Evolutionary conservation across 37 sponge, comb jelly and placozoan species (phyloP).

Genomic region (Haliclona indistincta): DNA sequence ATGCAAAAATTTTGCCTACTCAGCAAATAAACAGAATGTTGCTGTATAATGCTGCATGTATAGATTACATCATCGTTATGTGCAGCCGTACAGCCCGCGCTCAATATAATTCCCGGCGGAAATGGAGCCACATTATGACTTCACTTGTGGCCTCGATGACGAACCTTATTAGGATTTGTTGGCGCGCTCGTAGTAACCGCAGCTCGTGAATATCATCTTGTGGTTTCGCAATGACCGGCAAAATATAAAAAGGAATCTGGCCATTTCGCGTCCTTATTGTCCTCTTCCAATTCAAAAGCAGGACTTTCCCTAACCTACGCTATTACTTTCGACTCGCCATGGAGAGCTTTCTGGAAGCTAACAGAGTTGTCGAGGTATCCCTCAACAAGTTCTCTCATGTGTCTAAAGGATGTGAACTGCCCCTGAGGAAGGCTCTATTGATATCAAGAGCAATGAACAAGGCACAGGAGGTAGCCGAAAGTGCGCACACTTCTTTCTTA

Average conservation of each 20-base stretch:
- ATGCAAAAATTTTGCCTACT: too few relatives aligned
- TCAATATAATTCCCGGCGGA: too few relatives aligned
- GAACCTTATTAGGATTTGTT: too few relatives aligned
- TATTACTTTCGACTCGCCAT: constrained; percentile 10
- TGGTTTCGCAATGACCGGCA: neutral
- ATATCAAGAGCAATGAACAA: constrained; percentile 62
- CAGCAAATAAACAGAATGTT: too few relatives aligned
- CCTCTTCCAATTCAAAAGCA: neutral
- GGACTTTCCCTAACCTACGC: neutral
- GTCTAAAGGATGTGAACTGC: constrained; percentile 43
- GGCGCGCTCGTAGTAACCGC: too few relatives aligned
- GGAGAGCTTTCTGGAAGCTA: constrained; percentile 78
- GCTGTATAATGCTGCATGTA: too few relatives aligned
- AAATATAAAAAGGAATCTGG: neutral
- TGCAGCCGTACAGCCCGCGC: too few relatives aligned
- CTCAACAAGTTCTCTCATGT: constrained; percentile 47
- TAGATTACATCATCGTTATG: too few relatives aligned
- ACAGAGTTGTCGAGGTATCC: constrained; percentile 66
- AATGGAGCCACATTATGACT: too few relatives aligned
- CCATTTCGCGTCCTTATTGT: neutral
- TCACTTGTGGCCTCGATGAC: too few relatives aligned
- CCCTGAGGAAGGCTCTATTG: constrained; percentile 60
- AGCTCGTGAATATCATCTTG: constrained; percentile 1
- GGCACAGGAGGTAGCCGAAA: constrained; percentile 51
- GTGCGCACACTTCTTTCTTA: constrained; percentile 27